Evolutionary conservation across 2,113 vertebrate species (phyloP).

Genomic region (Thryonomys swinderianus): DNA sequence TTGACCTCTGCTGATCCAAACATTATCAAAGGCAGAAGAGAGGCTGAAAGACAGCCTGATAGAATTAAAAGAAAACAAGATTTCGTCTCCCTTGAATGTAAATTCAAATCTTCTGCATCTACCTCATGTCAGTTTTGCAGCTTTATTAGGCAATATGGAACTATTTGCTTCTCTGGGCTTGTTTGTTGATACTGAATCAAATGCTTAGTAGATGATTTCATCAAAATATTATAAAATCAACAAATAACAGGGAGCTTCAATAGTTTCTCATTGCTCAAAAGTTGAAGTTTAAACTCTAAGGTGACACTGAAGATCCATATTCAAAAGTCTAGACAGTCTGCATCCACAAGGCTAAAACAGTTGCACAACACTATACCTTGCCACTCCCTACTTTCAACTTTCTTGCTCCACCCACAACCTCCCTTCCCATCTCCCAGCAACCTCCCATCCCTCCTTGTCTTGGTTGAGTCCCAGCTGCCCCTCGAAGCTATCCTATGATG

Average conservation of each 20-base stretch:
- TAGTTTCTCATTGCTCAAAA: background rate
- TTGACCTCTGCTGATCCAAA: background rate
- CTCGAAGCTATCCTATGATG: background rate
- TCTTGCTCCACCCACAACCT: background rate
- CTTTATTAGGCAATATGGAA: background rate
- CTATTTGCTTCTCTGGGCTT: background rate
- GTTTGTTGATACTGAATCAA: background rate
- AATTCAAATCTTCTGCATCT: background rate
- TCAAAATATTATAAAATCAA: background rate
- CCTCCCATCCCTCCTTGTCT: no score
- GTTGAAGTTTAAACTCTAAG: background rate
- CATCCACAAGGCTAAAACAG: background rate
- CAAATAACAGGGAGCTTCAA: background rate
- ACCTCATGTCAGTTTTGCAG: background rate
- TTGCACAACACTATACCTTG: background rate
- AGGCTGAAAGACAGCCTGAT: no score
- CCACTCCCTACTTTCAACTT: background rate
- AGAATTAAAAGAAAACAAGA: background rate
- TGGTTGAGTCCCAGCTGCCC: background rate
- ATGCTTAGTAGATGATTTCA: background rate
- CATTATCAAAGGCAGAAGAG: background rate
- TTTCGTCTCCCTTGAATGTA: background rate
- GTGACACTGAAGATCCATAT: background rate
- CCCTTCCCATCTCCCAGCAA: no score
- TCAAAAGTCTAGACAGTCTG: background rate